Base-by-base conservation (phyloP, 2,888 invertebrate genomes). In the Hyles lineata region DNA sequence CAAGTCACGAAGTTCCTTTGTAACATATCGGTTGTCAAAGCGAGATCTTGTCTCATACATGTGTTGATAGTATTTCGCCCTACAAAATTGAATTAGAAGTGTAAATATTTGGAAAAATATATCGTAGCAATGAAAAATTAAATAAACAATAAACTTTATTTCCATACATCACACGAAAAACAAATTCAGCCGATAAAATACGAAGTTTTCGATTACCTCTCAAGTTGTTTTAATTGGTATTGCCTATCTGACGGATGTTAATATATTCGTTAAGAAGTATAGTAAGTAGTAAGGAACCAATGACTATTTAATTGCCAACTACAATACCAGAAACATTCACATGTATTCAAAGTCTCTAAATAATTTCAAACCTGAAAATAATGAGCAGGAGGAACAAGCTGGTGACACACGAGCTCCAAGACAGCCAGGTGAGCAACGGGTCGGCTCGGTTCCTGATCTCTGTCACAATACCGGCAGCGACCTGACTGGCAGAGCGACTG, bases 11-110 rank as follows among this genome's bases (percentile, higher is more conserved):
- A 98, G 94, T 77, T 97, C 95, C 74, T 95, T 92, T 0, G 96
- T 97, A 0, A 98, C 93, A 81, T 96, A 97, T 17, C 95, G 92
- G 83, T 98, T 98, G 83, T 97, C 97, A 82, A 96, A 98, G 4
- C 96, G 94, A 15, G 96, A 96, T 74, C 95, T 95, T 0, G 96
- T 96, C 81, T 97, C 90, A 87, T 96, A 98, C 90, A 96, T 97
- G 79, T 96, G 93, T 79, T 97, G 96, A 83, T 97, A 98, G 78
- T 96, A 94, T 76, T 96, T 92, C 0, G 97, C 96, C 83, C 97
- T 97, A 83, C 50, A 89, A 67, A 9, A 43, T 35, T 59, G n/a
- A 55, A 29, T 61, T 61, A 2, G 29, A 29, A 29, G 23, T 8
- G 3, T 6, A 7, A 21, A 35, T 60, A 43, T 43, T 11, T 11